These are phyloP conservation scores for Masnerella sp. DNA, from an alignment of 2,888 invertebrate species.

Conservation along the genomic window DNA sequence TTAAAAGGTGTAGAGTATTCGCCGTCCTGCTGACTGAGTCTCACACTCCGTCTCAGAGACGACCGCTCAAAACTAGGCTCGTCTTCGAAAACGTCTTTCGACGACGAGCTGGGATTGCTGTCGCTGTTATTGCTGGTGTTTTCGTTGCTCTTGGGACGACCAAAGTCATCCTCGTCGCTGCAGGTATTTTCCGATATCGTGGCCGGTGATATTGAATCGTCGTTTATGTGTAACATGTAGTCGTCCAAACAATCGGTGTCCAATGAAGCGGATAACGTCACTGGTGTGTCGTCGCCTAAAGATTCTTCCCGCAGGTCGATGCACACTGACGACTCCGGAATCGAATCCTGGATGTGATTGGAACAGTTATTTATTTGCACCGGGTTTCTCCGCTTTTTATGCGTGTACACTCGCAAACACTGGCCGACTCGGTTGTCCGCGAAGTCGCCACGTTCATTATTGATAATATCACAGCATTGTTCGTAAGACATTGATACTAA, in stretches of 20 bases:
- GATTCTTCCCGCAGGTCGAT: conserved; percentile 72
- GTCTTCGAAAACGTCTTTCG: conserved; percentile 53
- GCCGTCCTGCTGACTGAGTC: conserved; percentile 71
- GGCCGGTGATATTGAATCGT: conserved; percentile 67
- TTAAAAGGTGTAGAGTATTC: conserved; percentile 66
- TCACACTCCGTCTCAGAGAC: conserved; percentile 70
- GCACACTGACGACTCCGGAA: conserved; percentile 64
- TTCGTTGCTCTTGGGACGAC: conserved; percentile 20
- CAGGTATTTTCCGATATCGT: conserved; percentile 16
- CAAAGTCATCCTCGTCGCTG: conserved; percentile 55
- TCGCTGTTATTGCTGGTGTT: conserved; percentile 37
- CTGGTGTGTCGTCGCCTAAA: conserved; percentile 66
- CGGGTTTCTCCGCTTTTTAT: conserved; percentile 70
- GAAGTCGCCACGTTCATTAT: conserved; percentile 59
- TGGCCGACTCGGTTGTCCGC: conserved; percentile 67
- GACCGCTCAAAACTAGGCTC: conserved; percentile 25
- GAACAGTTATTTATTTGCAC: conserved; percentile 61
- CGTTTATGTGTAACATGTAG: conserved; percentile 69
- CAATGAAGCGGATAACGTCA: conserved; percentile 68
- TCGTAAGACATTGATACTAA: conserved; percentile 64
- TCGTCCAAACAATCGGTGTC: conserved; percentile 71
- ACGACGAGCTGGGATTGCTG: conserved; percentile 40
- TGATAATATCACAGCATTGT: conserved; percentile 68
- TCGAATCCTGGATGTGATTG: conserved; percentile 36
- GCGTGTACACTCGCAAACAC: conserved; percentile 73